Conservation (phyloP, 2,888 invertebrate species). For the Xestia c-nigrum region DNA sequence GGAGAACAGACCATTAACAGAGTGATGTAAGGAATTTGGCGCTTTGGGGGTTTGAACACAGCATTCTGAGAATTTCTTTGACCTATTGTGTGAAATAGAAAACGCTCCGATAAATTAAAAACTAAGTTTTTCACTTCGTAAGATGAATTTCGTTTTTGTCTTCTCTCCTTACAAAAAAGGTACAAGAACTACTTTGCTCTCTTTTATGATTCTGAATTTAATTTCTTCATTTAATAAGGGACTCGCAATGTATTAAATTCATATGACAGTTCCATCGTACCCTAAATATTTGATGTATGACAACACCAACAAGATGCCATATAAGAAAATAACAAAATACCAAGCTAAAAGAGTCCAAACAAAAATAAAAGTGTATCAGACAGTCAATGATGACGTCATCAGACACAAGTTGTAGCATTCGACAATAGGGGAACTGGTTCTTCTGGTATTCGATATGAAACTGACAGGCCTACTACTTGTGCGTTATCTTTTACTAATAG, state of each 20-base stretch:
- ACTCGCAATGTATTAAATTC: neutral
- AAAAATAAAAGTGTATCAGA: constrained; percentile 42
- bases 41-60: neutral
- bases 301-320: neutral
- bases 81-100: neutral
- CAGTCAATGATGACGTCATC: constrained; percentile 35
- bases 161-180: neutral
- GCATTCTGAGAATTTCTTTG: neutral
- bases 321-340: neutral
- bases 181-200: neutral
- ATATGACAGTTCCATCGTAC: neutral
- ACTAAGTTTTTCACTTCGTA: neutral
- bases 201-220: neutral
- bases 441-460: constrained; percentile 22
- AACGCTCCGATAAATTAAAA: no score
- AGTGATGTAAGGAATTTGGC: neutral
- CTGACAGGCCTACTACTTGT: constrained; percentile 24
- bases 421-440: constrained; percentile 40
- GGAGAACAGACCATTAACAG: neutral
- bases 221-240: neutral
- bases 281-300: neutral
- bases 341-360: neutral
- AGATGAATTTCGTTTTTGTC: neutral
- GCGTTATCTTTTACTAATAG: constrained; percentile 26
- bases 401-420: constrained; percentile 18